Evolutionary conservation across 2,797 vertebrate species (phyloP).

Genomic region (Myotis daubentonii): DNA sequence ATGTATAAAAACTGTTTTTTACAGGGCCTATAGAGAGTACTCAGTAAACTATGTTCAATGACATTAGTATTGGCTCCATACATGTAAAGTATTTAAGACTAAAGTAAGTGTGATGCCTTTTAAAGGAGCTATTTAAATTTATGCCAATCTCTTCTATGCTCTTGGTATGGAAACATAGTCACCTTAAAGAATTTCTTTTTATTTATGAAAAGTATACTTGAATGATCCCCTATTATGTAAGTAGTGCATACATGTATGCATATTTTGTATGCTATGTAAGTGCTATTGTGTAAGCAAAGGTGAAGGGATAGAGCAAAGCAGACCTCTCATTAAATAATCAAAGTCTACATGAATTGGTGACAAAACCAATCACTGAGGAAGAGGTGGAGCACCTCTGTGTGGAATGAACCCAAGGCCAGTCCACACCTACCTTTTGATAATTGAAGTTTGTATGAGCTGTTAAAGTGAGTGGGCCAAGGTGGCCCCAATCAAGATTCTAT

Average conservation of each 20-base stretch:
- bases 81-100: background rate
- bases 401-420: no score
- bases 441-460: background rate
- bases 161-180: background rate
- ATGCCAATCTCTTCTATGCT: background rate
- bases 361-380: background rate
- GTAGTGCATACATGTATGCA: background rate
- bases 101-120: background rate
- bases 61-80: background rate
- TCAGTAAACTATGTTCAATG: background rate
- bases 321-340: background rate
- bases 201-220: background rate
- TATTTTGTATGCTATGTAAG: background rate
- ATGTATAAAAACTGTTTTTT: background rate
- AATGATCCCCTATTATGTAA: background rate
- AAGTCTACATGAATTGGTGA: background rate
- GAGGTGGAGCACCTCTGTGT: background rate
- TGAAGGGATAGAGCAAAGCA: background rate
- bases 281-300: background rate
- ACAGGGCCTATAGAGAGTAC: background rate
- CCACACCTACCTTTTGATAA: background rate
- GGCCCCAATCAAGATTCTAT: background rate
- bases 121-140: background rate
- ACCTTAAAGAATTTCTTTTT: background rate
- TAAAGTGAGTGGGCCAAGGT: fast-evolving